Percentiles rank a stretch among this genome's conserved stretches.
phyloP scores from a whole-genome alignment of 1,140 invertebrate genomes.

The Heliconius congener region DNA sequence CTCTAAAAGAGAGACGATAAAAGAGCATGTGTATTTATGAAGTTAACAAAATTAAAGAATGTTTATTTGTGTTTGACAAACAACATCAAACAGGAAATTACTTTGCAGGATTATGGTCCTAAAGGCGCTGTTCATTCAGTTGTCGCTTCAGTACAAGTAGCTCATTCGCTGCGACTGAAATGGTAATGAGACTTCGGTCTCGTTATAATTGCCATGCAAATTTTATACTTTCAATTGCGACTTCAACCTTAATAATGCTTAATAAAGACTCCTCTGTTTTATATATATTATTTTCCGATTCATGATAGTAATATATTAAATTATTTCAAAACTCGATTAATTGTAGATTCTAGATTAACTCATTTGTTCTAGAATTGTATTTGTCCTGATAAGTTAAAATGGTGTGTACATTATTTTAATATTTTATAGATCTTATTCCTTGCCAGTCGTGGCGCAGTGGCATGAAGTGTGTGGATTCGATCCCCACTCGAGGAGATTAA shows the following conservation, averaged over 20 bases:
- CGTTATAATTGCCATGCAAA: conserved; percentile 1
- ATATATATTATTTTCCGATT: not conserved
- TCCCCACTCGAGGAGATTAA: too few relatives aligned
- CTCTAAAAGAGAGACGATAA: conserved; percentile 5
- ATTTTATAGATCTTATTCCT: too few relatives aligned
- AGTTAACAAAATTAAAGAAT: not conserved
- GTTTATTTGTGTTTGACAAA: not conserved
- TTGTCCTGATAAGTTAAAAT: too few relatives aligned
- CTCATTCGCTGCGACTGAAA: not conserved
- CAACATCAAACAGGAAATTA: not conserved
- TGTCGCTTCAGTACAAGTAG: not conserved
- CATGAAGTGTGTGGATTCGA: too few relatives aligned
- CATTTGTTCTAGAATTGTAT: too few relatives aligned
- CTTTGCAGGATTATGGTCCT: not conserved
- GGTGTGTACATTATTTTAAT: too few relatives aligned
- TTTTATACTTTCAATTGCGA: conserved; percentile 3
- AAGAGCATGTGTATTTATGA: conserved; percentile 1
- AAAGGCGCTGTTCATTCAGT: conserved; percentile 3
- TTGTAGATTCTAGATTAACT: too few relatives aligned
- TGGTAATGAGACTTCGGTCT: conserved; percentile 6
- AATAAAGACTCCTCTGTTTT: not conserved
- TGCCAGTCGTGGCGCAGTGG: too few relatives aligned
- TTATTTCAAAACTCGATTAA: too few relatives aligned
- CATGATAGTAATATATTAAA: not conserved
- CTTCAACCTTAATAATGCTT: not conserved